Evolutionary conservation across 2,113 vertebrate genomes (phyloP).

Genomic region (Nasalis larvatus): DNA sequence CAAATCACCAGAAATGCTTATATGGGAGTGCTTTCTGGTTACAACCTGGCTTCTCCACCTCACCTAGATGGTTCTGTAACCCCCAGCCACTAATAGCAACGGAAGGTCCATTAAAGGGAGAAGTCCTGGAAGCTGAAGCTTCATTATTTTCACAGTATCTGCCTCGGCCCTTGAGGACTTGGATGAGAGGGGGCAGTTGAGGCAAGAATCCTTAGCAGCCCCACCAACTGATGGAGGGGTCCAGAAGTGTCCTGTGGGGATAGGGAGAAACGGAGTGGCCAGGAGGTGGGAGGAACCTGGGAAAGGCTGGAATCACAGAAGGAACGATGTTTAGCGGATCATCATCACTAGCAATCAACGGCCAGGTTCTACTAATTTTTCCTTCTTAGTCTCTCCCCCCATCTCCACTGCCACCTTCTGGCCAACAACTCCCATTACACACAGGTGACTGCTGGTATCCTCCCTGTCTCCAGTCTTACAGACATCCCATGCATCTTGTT

Average conservation of each 20-base stretch:
- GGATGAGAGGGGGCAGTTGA: background rate
- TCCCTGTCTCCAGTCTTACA: background rate
- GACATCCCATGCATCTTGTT: background rate
- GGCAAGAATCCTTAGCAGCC: background rate
- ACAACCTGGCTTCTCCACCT: background rate
- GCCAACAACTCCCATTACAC: background rate
- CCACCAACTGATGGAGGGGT: background rate
- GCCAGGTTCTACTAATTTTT: background rate
- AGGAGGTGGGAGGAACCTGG: background rate
- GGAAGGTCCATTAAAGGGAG: background rate
- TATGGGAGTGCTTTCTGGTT: background rate
- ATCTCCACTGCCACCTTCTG: conserved; percentile 55
- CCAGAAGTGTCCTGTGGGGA: background rate
- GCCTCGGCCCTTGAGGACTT: background rate
- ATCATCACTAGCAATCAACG: background rate
- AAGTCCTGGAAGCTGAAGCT: background rate
- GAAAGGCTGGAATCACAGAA: background rate
- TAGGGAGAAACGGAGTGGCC: background rate
- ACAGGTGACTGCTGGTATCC: background rate
- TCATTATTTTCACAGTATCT: background rate
- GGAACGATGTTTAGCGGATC: background rate
- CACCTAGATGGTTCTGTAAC: background rate
- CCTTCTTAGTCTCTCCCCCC: background rate
- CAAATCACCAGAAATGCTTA: conserved; percentile 6
- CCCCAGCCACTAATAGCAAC: background rate